Evolutionary conservation across 2,113 vertebrate genomes (phyloP), one percentile per base, ranked within the genome.

Genomic region (Dipodomys spectabilis): DNA sequence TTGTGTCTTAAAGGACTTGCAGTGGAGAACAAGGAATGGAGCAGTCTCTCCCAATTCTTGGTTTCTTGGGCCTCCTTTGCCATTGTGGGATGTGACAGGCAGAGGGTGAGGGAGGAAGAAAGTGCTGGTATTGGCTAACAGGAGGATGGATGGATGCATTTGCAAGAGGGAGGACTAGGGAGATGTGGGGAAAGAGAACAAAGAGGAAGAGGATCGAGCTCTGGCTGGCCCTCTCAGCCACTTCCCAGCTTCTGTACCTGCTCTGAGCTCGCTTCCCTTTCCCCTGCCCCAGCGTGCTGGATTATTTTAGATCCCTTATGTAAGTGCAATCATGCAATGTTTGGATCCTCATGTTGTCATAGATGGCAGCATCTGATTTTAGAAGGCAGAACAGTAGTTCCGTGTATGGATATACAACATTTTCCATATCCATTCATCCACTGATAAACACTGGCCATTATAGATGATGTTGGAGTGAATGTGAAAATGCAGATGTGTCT

Each of bases 51-150:
- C 73, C 27, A 5, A 1, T 30, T 44, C 8, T 7, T 13, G 32
- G 20, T 39, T 73, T 53, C 13, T 8, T 0, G 39, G 23, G 57
- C 6, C 69, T 39, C 32, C 16, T 73, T 86, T 69, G 85, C 78
- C 7, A 2, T 8, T 53, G 30, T 8, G 9, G 53, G 74, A 25
- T 78, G 28, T 57, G 53, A 44, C 67, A 60, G 44, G 18, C 6
- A 3, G 72, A 45, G 13, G 39, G 15, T 18, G 77, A 27, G 60
- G 60, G n/a, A 60, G 53, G 20, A 49, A 57, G 60, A 19, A 57
- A 15, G 11, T 0, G 13, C 32, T 30, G 4, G 4, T 8, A 0
- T 23, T 27, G 39, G n/a, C 23, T 12, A 19, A 44, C 35, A 5
- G 25, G 30, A 64, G 69, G 32, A 13, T 4, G 45, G 6, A 30